Conservation (phyloP, 2,113 vertebrate species). For the Arenaria interpres region DNA sequence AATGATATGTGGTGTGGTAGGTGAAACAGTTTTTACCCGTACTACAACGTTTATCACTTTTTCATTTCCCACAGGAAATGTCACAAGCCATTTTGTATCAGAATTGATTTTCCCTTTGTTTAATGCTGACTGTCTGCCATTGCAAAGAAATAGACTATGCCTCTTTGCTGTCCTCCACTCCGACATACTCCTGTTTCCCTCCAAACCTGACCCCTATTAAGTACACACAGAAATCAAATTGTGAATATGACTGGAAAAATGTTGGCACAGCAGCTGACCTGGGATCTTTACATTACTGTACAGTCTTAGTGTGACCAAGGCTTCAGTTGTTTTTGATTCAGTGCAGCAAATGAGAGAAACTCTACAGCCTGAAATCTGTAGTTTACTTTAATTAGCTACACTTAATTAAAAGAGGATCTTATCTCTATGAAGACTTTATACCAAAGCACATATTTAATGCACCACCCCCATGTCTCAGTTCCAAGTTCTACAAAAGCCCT, state of each 20-base stretch:
- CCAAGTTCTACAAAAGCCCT: not conserved
- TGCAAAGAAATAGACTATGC: not conserved
- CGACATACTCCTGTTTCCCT: not conserved
- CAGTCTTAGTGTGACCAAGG: not conserved
- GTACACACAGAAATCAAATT: not conserved
- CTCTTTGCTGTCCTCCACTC: not conserved
- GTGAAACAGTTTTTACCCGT: not conserved
- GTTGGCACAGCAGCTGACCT: not conserved
- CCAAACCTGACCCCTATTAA: not conserved
- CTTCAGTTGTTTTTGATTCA: not conserved
- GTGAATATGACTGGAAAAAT: not conserved
- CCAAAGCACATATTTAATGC: not conserved
- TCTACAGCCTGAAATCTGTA: not conserved
- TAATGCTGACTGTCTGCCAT: not conserved
- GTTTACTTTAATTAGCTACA: slow-evolving; percentile 5
- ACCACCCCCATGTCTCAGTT: not conserved
- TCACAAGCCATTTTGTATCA: not conserved
- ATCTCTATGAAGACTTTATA: not conserved
- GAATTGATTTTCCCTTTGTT: not conserved
- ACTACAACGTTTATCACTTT: not conserved
- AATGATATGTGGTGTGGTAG: not conserved
- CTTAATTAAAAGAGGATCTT: slow-evolving; percentile 12
- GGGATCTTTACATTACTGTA: not conserved
- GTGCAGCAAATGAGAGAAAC: not conserved
- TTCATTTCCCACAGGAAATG: not conserved